Conservation (phyloP, 2,113 vertebrate genomes). For the Fregata magnificens region DNA sequence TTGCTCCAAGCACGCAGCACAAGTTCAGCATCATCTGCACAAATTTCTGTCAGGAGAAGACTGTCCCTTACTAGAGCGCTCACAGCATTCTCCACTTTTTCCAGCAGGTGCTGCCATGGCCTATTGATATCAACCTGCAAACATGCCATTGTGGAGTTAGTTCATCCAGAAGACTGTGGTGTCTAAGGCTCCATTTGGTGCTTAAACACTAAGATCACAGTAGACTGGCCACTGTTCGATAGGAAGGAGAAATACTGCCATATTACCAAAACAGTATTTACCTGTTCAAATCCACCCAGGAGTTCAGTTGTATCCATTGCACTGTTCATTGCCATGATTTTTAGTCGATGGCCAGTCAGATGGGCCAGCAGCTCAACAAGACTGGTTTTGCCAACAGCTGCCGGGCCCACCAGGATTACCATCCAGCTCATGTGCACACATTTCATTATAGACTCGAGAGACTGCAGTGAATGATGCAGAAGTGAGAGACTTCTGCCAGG, state of each 20-base stretch:
- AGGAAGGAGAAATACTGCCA: neutral
- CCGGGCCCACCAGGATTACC: slow-evolving; percentile 92
- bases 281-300: slow-evolving; percentile 97
- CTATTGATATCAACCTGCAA: slow-evolving; percentile 88
- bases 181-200: neutral
- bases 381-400: slow-evolving; percentile 91
- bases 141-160: neutral
- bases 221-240: neutral
- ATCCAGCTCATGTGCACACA: slow-evolving; percentile 97
- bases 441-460: slow-evolving; percentile 93
- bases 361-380: slow-evolving; percentile 90
- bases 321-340: slow-evolving; percentile 96
- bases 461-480: slow-evolving; percentile 86
- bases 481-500: slow-evolving; percentile 82
- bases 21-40: slow-evolving; percentile 88
- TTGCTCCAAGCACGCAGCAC: slow-evolving; percentile 90
- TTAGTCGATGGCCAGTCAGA: slow-evolving; percentile 87
- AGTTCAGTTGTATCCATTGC: slow-evolving; percentile 96
- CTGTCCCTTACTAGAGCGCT: slow-evolving; percentile 83
- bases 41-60: slow-evolving; percentile 83
- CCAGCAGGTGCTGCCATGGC: slow-evolving; percentile 89
- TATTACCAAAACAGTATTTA: slow-evolving; percentile 19
- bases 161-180: neutral
- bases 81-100: slow-evolving; percentile 83
- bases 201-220: neutral